These are phyloP conservation scores for Parnassius glacialis DNA, from an alignment of 2,888 invertebrate genomes.

Conservation along the genomic window DNA sequence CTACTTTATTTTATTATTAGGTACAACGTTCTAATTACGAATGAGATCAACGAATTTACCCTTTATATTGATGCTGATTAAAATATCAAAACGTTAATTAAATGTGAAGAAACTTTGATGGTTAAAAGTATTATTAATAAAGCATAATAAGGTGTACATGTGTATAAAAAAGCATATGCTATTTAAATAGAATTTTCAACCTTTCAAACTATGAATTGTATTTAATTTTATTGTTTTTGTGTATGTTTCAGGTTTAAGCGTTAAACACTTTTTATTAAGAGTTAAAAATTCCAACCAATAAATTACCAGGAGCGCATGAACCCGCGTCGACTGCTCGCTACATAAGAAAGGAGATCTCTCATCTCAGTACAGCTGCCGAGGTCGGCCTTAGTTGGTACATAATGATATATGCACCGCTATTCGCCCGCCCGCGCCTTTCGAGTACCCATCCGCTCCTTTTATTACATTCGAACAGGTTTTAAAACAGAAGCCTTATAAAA, in stretches of 20 bases:
- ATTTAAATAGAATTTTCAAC: background rate
- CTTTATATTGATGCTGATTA: too few relatives aligned
- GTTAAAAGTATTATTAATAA: too few relatives aligned
- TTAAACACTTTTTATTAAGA: slow-evolving; percentile 28
- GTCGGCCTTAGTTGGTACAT: slow-evolving; percentile 40
- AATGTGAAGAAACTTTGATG: too few relatives aligned
- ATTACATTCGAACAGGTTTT: slow-evolving; percentile 57
- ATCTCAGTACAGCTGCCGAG: slow-evolving; percentile 48
- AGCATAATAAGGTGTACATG: too few relatives aligned
- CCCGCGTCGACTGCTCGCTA: slow-evolving; percentile 45
- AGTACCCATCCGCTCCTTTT: slow-evolving; percentile 46
- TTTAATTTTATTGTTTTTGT: background rate
- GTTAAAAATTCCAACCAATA: slow-evolving; percentile 33
- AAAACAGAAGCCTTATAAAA: slow-evolving; percentile 60
- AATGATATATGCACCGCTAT: slow-evolving; percentile 54
- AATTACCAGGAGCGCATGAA: slow-evolving; percentile 37
- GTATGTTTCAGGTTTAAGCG: background rate
- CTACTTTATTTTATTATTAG: too few relatives aligned
- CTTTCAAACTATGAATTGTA: background rate
- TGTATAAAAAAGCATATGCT: background rate
- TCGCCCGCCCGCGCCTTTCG: slow-evolving; percentile 39
- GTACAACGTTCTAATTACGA: too few relatives aligned
- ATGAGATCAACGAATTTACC: too few relatives aligned
- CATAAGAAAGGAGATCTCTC: slow-evolving; percentile 58
- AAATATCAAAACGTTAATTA: too few relatives aligned